These are phyloP conservation scores for Rhadinocentrus ornatus DNA, from an alignment of 2,797 vertebrate genomes.

Conservation along the genomic window DNA sequence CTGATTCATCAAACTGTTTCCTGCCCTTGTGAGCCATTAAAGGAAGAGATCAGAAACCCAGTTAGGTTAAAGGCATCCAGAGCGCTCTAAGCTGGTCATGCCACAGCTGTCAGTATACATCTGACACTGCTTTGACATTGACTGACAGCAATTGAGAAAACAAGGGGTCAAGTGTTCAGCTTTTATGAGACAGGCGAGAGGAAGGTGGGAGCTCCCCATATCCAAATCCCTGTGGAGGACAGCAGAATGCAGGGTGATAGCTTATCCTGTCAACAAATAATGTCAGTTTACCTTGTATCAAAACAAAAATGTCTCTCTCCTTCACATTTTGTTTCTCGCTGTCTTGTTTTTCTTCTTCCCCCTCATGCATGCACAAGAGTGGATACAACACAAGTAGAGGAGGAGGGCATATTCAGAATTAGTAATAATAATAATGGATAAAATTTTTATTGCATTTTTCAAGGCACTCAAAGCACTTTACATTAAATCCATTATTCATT, in stretches of 20 bases:
- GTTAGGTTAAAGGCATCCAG: constrained; percentile 60
- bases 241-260: constrained; percentile 45
- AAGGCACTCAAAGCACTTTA: too few species aligned
- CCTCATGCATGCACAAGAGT: constrained; percentile 20
- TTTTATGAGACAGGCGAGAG: constrained; percentile 50
- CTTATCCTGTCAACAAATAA: constrained; percentile 60
- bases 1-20: constrained; percentile 77
- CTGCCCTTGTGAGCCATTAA: constrained; percentile 51
- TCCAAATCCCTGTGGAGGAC: constrained; percentile 60
- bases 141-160: constrained; percentile 76
- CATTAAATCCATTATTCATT: too few species aligned
- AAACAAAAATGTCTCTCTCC: constrained; percentile 55
- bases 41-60: constrained; percentile 52
- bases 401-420: constrained; percentile 55
- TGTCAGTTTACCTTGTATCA: constrained; percentile 65
- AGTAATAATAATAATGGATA: constrained; percentile 43
- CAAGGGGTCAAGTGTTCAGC: constrained; percentile 69
- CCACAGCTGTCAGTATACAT: constrained; percentile 66
- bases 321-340: constrained; percentile 22
- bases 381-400: constrained; percentile 44
- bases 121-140: constrained; percentile 62
- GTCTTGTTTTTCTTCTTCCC: constrained; percentile 6
- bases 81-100: constrained; percentile 54
- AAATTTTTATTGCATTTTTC: too few species aligned
- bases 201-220: constrained; percentile 27